Evolutionary conservation across 2,888 invertebrate genomes (phyloP), one percentile per base, ranked within the genome.

Genomic region (Hofmannophila pseudospretella): DNA sequence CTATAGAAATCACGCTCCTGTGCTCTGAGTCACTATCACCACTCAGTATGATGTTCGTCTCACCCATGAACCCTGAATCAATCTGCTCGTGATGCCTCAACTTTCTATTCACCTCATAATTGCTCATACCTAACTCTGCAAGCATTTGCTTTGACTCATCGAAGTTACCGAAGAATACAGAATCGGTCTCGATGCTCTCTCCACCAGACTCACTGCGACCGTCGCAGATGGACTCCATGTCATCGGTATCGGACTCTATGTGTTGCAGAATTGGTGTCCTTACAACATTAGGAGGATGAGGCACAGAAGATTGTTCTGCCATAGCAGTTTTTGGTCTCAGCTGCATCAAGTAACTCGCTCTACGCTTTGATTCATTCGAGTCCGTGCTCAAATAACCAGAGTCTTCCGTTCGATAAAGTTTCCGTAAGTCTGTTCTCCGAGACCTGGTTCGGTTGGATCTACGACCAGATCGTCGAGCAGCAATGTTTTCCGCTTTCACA

Each of bases 321-420:
- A 69, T 44, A 4, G 57, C 31, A 7, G 66, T 49, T 49, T 73
- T 80, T 4, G 84, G 79, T 51, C 67, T 76, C 12, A 84, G 48
- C 46, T 88, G 88, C 70, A 85, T 69, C 41, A 85, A 62, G 48
- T 80, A 86, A 45, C 77, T 80, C 7, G 85, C 81, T 55, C 80
- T 75, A 26, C 81, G 74, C 54, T 85, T 88, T 0, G 90, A 89
- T 54, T 92, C 92, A 39, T 89, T 90, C 1, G 94, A 95, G 62
- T 95, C 95, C 0, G 94, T 94, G 62, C 95, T 96, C 54, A 96
- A 89, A 56, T 96, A 96, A 0, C 95, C 96, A 7, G 95, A 94
- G 67, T 96, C 96, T 70, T 92, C 91, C 2, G 78, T 84, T 60
- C 69, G 77, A 50, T 71, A 79, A 13, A 80, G 54, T 52, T 79